Evolutionary conservation across 2,113 vertebrate species (phyloP), one percentile per base, ranked within the genome.

Genomic region (Eupsittula cactorum): DNA sequence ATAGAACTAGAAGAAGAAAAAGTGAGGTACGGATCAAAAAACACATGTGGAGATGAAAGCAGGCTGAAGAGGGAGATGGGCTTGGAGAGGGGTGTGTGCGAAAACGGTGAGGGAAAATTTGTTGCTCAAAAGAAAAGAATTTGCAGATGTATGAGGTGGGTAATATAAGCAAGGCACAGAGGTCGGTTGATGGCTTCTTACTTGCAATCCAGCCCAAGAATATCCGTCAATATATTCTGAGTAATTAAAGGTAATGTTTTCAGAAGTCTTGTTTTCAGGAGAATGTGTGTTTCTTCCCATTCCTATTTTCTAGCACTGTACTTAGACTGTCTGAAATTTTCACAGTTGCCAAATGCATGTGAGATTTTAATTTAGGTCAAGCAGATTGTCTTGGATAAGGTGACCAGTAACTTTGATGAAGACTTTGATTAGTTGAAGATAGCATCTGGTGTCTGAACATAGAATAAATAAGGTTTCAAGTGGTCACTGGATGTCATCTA

Each of bases 321-420:
- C 27, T 1, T 10, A 62, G 14, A 52, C 28, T 69, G 27, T 33
- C 42, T 64, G 80, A 90, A 71, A 31, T 68, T 33, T 65, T 80
- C 50, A 44, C 10, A 13, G 76, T 11, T 91, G 29, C 59, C 44
- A 81, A 80, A 71, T 52, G 60, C 41, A 33, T 57, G n/a, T n/a
- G 37, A 83, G 41, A 64, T 95, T 93, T 96, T 90, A 80, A 65
- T 91, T 88, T 86, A 65, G 73, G 73, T 80, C 80, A 67, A 74
- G 49, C 53, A 83, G 46, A 65, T 86, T 74, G 76, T 71, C 23
- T 82, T 5, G 5, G 28, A 15, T 60, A 65, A 25, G 2, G 29
- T 86, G 50, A 64, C 49, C 73, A 39, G 49, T 81, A 86, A 74
- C 37, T 85, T 16, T 7, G 4, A 35, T 49, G 24, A 44, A 74